Percentiles rank a stretch among this genome's conserved stretches.
Conservation (phyloP, 2,797 vertebrate genomes). For the Enteromius thamalakanensis region DNA sequence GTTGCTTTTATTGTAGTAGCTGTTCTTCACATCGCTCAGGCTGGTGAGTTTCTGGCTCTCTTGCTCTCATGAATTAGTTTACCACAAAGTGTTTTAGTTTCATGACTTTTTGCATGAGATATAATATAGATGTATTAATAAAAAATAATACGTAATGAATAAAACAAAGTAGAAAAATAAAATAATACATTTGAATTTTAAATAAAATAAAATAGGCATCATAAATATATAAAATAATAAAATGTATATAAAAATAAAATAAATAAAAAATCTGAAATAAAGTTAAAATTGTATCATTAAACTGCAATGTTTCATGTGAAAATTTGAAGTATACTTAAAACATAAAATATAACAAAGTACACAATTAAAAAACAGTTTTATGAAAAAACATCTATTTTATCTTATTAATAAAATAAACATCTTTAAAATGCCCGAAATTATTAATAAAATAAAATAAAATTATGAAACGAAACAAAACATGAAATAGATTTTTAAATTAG, state of each 20-base stretch:
- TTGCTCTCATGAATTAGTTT: not conserved
- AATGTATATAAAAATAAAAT: not conserved
- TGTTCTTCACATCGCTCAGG: constrained; percentile 63
- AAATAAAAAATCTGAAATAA: not conserved
- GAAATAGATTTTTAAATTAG: not conserved
- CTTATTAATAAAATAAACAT: too few relatives aligned
- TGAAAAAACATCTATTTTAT: too few relatives aligned
- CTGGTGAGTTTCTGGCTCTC: constrained; percentile 64
- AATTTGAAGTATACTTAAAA: not conserved
- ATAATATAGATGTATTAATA: not conserved
- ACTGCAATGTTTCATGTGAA: not conserved
- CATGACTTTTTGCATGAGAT: not conserved
- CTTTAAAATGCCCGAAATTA: too few relatives aligned
- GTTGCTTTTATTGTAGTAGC: constrained; percentile 58
- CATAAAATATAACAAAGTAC: not conserved
- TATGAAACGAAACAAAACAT: not conserved
- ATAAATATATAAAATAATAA: not conserved
- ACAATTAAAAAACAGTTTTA: not conserved
- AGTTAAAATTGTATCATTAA: not conserved
- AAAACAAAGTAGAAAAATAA: not conserved
- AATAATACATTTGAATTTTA: not conserved
- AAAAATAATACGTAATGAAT: too few relatives aligned
- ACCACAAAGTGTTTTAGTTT: not conserved
- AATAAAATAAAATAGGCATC: not conserved
- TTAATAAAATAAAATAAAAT: too few relatives aligned